These are phyloP conservation scores for Mergus octosetaceus DNA, from an alignment of 2,797 vertebrate species.

Conservation along the genomic window DNA sequence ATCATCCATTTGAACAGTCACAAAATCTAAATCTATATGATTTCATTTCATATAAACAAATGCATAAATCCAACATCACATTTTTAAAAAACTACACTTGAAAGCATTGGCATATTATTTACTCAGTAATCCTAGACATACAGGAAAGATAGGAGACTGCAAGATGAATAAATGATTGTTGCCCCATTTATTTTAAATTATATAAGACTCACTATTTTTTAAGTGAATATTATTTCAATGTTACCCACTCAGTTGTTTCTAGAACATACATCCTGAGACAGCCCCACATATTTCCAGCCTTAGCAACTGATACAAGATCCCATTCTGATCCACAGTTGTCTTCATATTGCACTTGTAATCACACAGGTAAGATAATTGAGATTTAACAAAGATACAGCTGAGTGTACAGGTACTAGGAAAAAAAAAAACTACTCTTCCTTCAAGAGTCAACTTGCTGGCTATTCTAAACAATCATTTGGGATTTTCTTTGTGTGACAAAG, in stretches of 20 bases:
- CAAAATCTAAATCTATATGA: conserved; percentile 9
- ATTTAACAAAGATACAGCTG: background rate
- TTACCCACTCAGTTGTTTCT: background rate
- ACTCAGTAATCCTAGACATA: background rate
- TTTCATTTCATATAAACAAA: conserved; percentile 13
- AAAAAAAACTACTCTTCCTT: background rate
- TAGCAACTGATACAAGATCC: background rate
- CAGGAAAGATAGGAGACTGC: background rate
- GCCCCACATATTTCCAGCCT: background rate
- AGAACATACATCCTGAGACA: background rate
- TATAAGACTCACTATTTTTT: background rate
- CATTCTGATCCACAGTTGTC: background rate
- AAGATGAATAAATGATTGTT: background rate
- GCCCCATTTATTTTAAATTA: background rate
- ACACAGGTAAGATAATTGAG: background rate
- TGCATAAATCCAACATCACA: background rate
- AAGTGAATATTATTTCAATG: background rate
- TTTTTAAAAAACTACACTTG: background rate
- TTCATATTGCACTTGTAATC: background rate
- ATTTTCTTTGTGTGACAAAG: background rate
- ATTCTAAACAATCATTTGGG: background rate
- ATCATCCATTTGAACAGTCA: background rate
- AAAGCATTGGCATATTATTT: background rate
- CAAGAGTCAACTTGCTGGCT: background rate
- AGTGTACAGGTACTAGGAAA: background rate